Conservation (phyloP, 2,888 invertebrate genomes). For the Drosophila borborema region DNA sequence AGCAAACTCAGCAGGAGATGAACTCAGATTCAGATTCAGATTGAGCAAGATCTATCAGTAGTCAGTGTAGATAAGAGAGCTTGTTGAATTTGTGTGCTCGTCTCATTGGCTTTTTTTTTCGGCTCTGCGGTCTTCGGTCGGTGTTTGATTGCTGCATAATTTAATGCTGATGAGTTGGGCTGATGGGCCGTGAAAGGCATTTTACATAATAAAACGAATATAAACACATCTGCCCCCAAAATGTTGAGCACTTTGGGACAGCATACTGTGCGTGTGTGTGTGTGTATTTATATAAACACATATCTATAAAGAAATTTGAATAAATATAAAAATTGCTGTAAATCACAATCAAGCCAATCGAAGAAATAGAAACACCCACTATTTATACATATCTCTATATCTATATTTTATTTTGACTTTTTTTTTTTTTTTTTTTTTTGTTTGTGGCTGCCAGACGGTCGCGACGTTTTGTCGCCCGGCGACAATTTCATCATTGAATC, state of each 20-base stretch:
- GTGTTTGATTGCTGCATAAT: conserved; percentile 71
- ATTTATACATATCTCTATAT: conserved; percentile 49
- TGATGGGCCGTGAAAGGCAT: conserved; percentile 73
- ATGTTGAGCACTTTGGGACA: conserved; percentile 20
- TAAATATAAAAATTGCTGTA: conserved; percentile 75
- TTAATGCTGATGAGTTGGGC: conserved; percentile 69
- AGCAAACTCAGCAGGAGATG: neutral
- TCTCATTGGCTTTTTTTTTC: conserved; percentile 1
- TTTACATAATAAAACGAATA: conserved; percentile 78
- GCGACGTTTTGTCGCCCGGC: conserved; percentile 64
- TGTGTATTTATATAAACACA: conserved; percentile 6
- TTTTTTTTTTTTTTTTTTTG: neutral
- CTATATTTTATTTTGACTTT: conserved; percentile 10
- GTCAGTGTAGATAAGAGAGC: conserved; percentile 1
- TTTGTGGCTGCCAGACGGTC: conserved; percentile 46
- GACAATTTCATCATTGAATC: conserved; percentile 62
- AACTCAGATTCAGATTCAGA: neutral
- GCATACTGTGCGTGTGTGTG: conserved; percentile 20
- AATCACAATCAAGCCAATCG: conserved; percentile 80
- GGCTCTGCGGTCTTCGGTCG: conserved; percentile 10
- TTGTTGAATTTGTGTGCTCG: neutral
- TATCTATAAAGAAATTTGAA: conserved; percentile 62
- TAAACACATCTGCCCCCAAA: conserved; percentile 57
- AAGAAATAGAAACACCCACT: conserved; percentile 75
- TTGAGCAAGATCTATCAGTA: neutral